phyloP scores from a whole-genome alignment of 2,113 vertebrate species.

The Phocoena sinus region DNA sequence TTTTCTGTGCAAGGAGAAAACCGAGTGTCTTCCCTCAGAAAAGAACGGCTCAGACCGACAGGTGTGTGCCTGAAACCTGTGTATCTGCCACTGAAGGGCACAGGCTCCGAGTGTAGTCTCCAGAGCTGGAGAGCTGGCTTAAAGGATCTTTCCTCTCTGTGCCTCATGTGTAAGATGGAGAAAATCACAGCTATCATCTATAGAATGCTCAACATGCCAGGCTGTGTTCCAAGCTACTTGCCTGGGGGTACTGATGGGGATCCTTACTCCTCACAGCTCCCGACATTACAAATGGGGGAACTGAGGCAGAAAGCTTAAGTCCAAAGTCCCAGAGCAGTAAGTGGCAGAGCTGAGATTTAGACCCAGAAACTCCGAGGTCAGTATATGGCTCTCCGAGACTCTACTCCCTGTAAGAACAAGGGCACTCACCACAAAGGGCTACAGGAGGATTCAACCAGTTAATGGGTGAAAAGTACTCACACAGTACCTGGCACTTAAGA shows the following conservation, averaged over 20 bases:
- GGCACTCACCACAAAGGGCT: neutral
- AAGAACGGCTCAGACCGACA: neutral
- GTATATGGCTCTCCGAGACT: neutral
- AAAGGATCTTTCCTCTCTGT: neutral
- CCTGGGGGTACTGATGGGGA: neutral
- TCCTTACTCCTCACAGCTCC: neutral
- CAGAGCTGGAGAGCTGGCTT: neutral
- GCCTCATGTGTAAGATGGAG: neutral
- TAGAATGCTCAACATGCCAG: no score
- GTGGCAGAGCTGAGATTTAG: neutral
- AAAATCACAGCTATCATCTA: neutral
- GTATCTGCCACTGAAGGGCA: neutral
- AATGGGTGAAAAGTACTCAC: neutral
- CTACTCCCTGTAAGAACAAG: neutral
- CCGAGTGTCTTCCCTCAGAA: neutral
- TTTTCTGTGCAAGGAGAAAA: constrained; percentile 83
- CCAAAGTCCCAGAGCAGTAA: neutral
- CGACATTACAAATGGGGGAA: neutral
- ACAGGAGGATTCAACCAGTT: no score
- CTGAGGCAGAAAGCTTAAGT: neutral
- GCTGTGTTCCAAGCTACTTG: neutral
- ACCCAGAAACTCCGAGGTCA: neutral
- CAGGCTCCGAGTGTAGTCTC: neutral
- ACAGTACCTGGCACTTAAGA: neutral
- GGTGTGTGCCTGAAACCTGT: neutral